Conservation (phyloP, 92 coral and sea anemone species). For the Scolanthus callimorphus region DNA sequence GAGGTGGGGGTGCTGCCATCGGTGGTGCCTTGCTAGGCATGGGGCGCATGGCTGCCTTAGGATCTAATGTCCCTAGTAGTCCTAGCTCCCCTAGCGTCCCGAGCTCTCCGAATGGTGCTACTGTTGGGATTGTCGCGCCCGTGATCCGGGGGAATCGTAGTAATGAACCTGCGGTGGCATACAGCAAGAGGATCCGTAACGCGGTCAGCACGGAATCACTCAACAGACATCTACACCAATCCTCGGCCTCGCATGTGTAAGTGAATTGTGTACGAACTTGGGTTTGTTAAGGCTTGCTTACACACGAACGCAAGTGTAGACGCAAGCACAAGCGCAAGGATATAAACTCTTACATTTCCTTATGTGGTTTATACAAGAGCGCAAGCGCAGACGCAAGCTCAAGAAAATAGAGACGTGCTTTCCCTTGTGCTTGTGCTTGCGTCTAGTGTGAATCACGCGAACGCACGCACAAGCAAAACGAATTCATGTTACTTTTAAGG, state of each 20-base stretch:
- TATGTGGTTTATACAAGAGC: too few relatives aligned
- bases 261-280: too few relatives aligned
- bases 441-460: too few relatives aligned
- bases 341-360: too few relatives aligned
- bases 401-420: too few relatives aligned
- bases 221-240: conserved; percentile 72
- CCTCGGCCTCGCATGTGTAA: conserved; percentile 17
- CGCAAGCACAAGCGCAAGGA: too few relatives aligned
- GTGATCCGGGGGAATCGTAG: conserved; percentile 93
- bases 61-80: conserved; percentile 82
- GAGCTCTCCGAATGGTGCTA: conserved; percentile 81
- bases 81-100: conserved; percentile 73
- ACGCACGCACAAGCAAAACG: too few relatives aligned
- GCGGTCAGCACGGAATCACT: conserved; percentile 97
- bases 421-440: too few relatives aligned
- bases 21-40: conserved; percentile 88
- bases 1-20: conserved; percentile 56
- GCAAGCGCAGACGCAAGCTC: too few relatives aligned
- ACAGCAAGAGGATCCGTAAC: conserved; percentile 96
- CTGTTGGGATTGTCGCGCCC: conserved; percentile 82
- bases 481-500: too few relatives aligned
- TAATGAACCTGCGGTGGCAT: conserved; percentile 81
- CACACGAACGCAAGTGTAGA: too few relatives aligned
- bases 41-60: conserved; percentile 84
- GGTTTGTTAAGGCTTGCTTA: too few relatives aligned